phyloP scores from a whole-genome alignment of 2,797 vertebrate species.

The Bradypus variegatus region DNA sequence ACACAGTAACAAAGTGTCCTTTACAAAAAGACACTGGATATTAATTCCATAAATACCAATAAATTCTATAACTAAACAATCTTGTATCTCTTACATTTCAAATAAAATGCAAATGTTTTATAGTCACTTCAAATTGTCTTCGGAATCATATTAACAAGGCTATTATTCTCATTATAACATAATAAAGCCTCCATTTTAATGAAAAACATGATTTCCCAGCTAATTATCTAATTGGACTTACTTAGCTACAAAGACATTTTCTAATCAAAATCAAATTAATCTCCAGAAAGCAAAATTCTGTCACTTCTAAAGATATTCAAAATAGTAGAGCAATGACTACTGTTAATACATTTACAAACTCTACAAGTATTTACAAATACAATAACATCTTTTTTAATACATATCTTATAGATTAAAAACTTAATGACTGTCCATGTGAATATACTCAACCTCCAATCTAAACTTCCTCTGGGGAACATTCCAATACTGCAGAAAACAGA shows the following conservation, averaged over 20 bases:
- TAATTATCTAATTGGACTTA: constrained; percentile 42
- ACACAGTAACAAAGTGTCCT: neutral
- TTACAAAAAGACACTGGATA: neutral
- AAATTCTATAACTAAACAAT: neutral
- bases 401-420: neutral
- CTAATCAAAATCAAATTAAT: constrained; percentile 44
- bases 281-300: neutral
- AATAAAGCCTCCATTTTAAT: constrained; percentile 27
- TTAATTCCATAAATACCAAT: constrained; percentile 13
- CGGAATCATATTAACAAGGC: neutral
- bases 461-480: neutral
- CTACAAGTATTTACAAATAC: neutral
- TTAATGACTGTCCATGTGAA: neutral
- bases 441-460: neutral
- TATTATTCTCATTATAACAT: neutral
- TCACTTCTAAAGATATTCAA: neutral
- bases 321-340: neutral
- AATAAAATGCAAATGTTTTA: constrained; percentile 11
- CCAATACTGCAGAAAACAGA: neutral
- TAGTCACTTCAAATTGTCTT: constrained; percentile 12
- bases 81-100: neutral
- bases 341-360: constrained; percentile 7
- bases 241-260: constrained; percentile 32
- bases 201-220: constrained; percentile 18
- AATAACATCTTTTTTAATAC: neutral